Evolutionary conservation across 2,113 vertebrate genomes (phyloP).

Genomic region (Atlantisia rogersi): DNA sequence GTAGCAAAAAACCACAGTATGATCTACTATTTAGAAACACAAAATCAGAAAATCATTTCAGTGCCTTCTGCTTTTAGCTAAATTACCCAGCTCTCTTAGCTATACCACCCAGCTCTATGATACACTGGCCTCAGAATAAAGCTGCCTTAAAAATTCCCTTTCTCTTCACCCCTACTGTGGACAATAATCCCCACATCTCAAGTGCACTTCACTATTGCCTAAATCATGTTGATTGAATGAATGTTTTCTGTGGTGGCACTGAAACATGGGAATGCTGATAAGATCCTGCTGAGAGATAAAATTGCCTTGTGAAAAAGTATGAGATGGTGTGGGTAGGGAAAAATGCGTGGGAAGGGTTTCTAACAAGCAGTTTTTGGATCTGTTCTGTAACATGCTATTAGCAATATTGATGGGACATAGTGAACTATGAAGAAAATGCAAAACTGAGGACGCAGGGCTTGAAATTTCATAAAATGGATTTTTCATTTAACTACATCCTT

Average conservation of each 20-base stretch:
- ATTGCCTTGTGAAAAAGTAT: neutral
- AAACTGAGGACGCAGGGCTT: neutral
- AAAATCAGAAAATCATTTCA: neutral
- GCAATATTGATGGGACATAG: neutral
- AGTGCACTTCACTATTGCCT: neutral
- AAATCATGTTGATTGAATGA: neutral
- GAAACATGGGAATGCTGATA: neutral
- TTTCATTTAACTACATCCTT: neutral
- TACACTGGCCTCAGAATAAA: neutral
- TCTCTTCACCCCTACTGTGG: neutral
- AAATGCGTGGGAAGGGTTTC: neutral
- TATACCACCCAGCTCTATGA: neutral
- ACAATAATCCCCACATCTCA: rapidly evolving
- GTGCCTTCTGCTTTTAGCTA: neutral
- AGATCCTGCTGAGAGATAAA: neutral
- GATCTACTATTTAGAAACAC: neutral
- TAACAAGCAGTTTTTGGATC: neutral
- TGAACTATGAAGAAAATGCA: neutral
- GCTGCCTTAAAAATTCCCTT: neutral
- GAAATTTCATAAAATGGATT: neutral
- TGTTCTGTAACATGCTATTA: neutral
- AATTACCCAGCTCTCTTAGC: neutral
- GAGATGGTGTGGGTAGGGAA: neutral
- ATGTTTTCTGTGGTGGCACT: neutral
- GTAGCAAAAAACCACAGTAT: neutral